phyloP scores from a whole-genome alignment of 2,113 vertebrate species.

The Oryctolagus cuniculus region mOryCun1.1 NC_091444.1:32167501-32168000 shows the following conservation, averaged over 20 bases:
- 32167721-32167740: not conserved
- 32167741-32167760: not conserved
- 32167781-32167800: not conserved
- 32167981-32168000: no score
- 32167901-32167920: no score
- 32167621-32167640: not conserved
- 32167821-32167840: no score
- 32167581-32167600: not conserved
- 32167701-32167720: not conserved
- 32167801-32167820: no score
- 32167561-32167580: not conserved
- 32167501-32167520: not conserved
- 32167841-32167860: no score
- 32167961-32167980: no score
- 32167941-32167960: no score
- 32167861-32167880: no score
- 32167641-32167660: not conserved
- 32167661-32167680: not conserved
- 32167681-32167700: not conserved
- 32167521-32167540: not conserved
- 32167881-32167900: no score
- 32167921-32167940: no score
- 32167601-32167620: not conserved
- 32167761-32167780: not conserved
- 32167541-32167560: not conserved